phyloP scores from a whole-genome alignment of 2,797 vertebrate genomes.

The Saxicola maurus region DNA sequence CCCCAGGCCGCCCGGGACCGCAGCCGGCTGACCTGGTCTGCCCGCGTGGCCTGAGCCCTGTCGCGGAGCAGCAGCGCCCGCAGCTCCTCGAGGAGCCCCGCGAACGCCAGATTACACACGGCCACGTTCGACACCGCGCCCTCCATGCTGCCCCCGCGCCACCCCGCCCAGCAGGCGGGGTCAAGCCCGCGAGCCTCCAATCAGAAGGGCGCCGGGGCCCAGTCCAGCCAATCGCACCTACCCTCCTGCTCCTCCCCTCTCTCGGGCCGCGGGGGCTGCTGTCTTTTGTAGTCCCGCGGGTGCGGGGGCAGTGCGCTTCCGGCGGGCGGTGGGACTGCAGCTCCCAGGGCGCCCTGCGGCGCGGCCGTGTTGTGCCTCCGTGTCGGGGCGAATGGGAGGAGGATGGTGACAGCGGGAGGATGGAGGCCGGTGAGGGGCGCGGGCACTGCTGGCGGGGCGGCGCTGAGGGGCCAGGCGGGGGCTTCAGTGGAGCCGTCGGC shows the following conservation, averaged over 20 bases:
- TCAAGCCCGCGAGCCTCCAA: rapidly evolving
- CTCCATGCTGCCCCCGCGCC: conserved; percentile 68
- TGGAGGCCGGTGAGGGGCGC: not conserved
- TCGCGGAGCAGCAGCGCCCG: conserved; percentile 78
- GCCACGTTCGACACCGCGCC: conserved; percentile 83
- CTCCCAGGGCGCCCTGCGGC: not conserved
- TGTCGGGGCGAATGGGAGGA: conserved; percentile 51
- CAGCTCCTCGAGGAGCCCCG: conserved; percentile 83
- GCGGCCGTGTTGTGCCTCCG: not conserved
- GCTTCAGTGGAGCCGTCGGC: too few relatives aligned
- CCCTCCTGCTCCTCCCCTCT: rapidly evolving
- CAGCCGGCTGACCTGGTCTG: conserved; percentile 83
- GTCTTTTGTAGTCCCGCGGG: not conserved
- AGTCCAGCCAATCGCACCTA: not conserved
- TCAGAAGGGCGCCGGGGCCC: not conserved
- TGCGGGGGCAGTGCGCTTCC: rapidly evolving
- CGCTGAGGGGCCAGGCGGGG: not conserved
- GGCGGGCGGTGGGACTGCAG: not conserved
- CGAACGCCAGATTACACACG: conserved; percentile 88
- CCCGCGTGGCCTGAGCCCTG: conserved; percentile 79
- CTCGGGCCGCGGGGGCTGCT: rapidly evolving
- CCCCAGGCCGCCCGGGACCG: not conserved
- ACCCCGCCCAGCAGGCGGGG: not conserved
- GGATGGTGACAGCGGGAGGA: conserved; percentile 73
- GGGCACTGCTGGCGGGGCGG: not conserved